Percentiles rank a stretch among this genome's conserved stretches.
phyloP scores from a whole-genome alignment of 2,113 vertebrate species.

The Promerops cafer region DNA sequence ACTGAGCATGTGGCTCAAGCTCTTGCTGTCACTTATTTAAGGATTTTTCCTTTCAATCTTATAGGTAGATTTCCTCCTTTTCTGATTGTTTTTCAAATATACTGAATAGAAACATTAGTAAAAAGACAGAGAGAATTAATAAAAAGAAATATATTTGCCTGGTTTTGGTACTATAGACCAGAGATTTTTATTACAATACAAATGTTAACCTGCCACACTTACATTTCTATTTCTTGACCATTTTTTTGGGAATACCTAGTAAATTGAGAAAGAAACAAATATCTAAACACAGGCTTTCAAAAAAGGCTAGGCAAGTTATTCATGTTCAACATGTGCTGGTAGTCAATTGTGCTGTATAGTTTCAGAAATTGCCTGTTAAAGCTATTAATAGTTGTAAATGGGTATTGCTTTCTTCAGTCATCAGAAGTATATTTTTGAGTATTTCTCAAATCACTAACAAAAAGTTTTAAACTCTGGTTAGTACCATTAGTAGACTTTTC shows the following conservation, averaged over 20 bases:
- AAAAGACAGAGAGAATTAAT: background rate
- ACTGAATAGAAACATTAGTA: background rate
- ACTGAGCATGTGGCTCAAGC: background rate
- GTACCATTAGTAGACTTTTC: background rate
- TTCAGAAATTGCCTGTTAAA: background rate
- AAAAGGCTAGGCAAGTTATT: background rate
- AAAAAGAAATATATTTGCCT: background rate
- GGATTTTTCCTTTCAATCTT: background rate
- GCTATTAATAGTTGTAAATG: background rate
- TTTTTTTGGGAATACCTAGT: background rate
- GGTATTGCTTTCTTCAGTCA: background rate
- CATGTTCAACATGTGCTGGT: background rate
- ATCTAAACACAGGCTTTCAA: background rate
- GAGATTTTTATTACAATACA: background rate
- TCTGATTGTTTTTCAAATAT: background rate
- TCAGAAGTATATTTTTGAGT: background rate
- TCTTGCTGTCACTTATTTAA: background rate
- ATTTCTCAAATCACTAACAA: background rate
- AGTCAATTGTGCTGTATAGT: background rate
- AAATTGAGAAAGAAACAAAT: background rate
- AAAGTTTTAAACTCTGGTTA: background rate
- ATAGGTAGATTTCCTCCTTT: background rate
- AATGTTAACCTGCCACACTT: background rate
- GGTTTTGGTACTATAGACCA: background rate
- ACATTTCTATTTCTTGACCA: fast-evolving